Base-by-base conservation (phyloP, 2,888 invertebrate species). In the Girardia tigrina region DNA sequence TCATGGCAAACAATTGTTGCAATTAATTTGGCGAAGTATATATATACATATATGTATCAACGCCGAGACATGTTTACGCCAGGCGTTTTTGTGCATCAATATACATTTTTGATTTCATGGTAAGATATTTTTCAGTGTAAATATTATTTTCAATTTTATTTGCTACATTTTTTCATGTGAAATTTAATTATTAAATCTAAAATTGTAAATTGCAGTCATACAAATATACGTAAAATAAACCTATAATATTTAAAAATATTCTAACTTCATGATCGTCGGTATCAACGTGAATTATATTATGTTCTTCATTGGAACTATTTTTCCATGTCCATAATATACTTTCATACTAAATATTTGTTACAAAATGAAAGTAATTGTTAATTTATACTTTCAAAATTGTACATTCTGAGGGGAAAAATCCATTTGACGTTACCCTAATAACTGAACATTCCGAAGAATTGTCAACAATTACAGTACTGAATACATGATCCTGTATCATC, bases 261-360 rank as follows among this genome's bases (percentile, higher is more conserved):
- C 81, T 79, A 79, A 82, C 82, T 75, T 82, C 81, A 77, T 81
- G 81, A 77, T 81, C 80, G 1, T 82, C 80, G 29, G 81, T 79
- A 72, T 82, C 81, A 74, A 84, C 83, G 79, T 84, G 82, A 28
- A 84, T 81, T 74, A 84, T 82, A 78, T 84, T 84, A 78, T 84
- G 84, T 14, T 80, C 75, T 70, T 81, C 81, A 20, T 81, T 80
- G 16, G 29, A 79, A 8, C 78, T 78, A 0, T 81, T 81, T 74
- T 81, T 82, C 84, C 84, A 84, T 0, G 81, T 81, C 82, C 83
- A 84, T 73, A 83, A 75, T 8, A 84, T 80, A 79, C 82, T 83
- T 77, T 83, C 80, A 14, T 83, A 82, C 81, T 75, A 70, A 36
- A n/a, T n/a, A n/a, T n/a, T n/a, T n/a, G n/a, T 36, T 16, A 36